Base-by-base conservation (phyloP, 2,113 vertebrate species). In the Datnioides undecimradiatus region DNA sequence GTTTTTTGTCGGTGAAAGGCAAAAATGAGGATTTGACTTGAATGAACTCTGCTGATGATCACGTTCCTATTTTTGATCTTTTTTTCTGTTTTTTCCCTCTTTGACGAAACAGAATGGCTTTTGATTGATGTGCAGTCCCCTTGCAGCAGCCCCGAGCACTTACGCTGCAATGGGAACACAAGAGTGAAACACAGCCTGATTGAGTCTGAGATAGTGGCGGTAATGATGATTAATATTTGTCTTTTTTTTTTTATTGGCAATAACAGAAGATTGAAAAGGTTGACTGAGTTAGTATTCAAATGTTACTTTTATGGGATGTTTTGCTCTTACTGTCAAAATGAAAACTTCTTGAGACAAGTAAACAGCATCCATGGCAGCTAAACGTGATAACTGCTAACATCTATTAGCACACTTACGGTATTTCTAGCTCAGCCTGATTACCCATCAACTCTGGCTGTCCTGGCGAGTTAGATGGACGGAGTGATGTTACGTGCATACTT, bases 101-200 rank as follows among this genome's bases (percentile, higher is more conserved):
- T 52, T 72, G 36, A 76, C 45, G 51, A 54, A 49, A n/a, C n/a
- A n/a, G n/a, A n/a, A n/a, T n/a, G n/a, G n/a, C n/a, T 59, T 60
- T 17, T 83, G 80, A 60, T 11, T 17, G 31, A 54, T 55, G 63
- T 55, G 8, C 52, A n/a, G n/a, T n/a, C 52, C 12, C 31, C 38
- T 25, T 45, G 2, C 60, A 67, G 40, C 49, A 71, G 49, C 58
- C 27, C 21, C 17, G 1, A 17, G 67, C 23, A 0, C 49, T n/a
- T n/a, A 25, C 16, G n/a, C n/a, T 57, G 9, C 13, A 12, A 14
- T 43, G 27, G 27, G 41, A 36, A 45, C 27, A 52, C 49, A 2
- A 6, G n/a, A n/a, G n/a, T n/a, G n/a, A n/a, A n/a, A n/a, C n/a
- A n/a, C n/a, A n/a, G n/a, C n/a, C n/a, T 40, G 34, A 40, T 4